Conservation (phyloP, 2,113 vertebrate genomes). For the Thermophis baileyi region DNA sequence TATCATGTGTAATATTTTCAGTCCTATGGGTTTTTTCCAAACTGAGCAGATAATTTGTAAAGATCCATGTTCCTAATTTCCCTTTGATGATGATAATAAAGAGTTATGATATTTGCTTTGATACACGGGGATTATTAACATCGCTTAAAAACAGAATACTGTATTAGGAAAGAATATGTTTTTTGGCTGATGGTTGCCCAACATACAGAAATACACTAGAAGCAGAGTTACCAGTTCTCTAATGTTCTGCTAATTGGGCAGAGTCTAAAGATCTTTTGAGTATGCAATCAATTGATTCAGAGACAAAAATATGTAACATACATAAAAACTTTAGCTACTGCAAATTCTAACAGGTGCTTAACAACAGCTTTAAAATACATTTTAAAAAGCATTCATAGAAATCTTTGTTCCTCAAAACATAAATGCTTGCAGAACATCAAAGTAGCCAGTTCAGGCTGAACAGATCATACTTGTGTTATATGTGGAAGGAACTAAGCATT, state of each 20-base stretch:
- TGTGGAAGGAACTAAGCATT: not conserved
- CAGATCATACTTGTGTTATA: not conserved
- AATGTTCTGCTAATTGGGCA: not conserved
- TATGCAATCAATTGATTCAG: not conserved
- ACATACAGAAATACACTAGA: not conserved
- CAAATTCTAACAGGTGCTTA: not conserved
- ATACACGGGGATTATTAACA: not conserved
- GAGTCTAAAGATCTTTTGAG: not conserved
- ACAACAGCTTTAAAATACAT: not conserved
- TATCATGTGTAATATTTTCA: not conserved
- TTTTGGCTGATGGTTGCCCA: not conserved
- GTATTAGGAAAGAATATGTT: not conserved
- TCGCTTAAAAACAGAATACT: not conserved
- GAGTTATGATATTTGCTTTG: not conserved
- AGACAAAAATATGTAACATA: not conserved
- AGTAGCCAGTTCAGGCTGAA: not conserved
- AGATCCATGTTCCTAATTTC: constrained; percentile 7
- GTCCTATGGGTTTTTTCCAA: not conserved
- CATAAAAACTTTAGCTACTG: not conserved
- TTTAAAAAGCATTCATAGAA: not conserved
- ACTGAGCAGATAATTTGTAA: not conserved
- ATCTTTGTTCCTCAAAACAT: not conserved
- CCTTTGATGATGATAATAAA: constrained; percentile 20
- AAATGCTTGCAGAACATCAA: not conserved
- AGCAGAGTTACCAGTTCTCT: not conserved